Evolutionary conservation across 2,888 invertebrate species (phyloP), one percentile per base, ranked within the genome.

Genomic region (Galeruca laticollis): DNA sequence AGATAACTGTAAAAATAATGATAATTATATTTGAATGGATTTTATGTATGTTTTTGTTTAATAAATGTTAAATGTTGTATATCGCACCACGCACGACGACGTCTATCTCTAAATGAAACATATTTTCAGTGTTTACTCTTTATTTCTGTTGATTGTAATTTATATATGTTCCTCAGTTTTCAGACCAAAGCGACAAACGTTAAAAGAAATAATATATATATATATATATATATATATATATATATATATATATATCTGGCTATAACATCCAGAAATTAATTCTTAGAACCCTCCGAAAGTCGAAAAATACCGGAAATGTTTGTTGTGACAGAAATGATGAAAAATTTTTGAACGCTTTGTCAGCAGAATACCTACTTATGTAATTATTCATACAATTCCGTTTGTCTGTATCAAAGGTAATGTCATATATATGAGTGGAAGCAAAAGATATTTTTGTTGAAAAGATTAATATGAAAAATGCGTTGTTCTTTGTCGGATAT

Each of bases 1-100:
- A 73, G 59, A 69, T 70, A 70, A 68, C 73, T 70, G 73, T 73
- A 66, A 72, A 70, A 70, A 49, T 68, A 52, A 68, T 51, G 72
- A 70, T 73, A 68, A 70, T 73, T 70, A 62, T 68, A 64, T 70
- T 70, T 70, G 67, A 62, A 73, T 70, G 68, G 73, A 68, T 73
- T 73, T 68, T 68, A 57, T 60, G 56, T 56, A 54, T 57, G 70
- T 70, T 60, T 64, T 60, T 70, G 59, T 70, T 69, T 63, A 61
- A 57, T 67, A 68, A 56, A 67, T 54, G 70, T 68, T 70, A 60
- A n/a, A 66, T 60, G 67, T 66, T 47, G 20, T 40, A 60, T 62
- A 65, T 35, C 54, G 49, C 20, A 20, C 59, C 15, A 57, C 56
- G 43, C 56, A 31, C 40, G 31, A 57, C 15, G 56, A 57, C 56